Conservation (phyloP, 1,140 invertebrate genomes). For the Drosophila tsacasi region DNA sequence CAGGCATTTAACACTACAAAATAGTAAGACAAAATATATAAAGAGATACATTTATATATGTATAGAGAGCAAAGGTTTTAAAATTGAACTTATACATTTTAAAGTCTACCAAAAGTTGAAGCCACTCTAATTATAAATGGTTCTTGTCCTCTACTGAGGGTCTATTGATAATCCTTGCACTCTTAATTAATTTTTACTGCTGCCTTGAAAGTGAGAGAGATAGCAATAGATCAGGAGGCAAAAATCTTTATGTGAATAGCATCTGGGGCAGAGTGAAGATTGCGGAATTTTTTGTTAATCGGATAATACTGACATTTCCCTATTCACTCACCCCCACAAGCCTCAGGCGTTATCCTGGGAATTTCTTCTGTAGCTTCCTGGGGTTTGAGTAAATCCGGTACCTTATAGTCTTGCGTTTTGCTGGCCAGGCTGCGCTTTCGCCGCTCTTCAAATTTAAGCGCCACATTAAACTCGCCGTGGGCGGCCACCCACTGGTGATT, state of each 20-base stretch:
- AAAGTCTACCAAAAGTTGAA: background rate
- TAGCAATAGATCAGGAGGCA: background rate
- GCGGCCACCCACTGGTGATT: constrained; percentile 53
- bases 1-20: background rate
- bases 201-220: constrained; percentile 8
- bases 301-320: background rate
- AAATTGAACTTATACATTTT: background rate
- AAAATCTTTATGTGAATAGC: background rate
- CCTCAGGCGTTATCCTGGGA: background rate
- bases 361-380: background rate
- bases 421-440: constrained; percentile 47
- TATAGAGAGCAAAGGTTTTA: background rate
- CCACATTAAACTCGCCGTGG: constrained; percentile 65
- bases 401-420: background rate
- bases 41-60: background rate
- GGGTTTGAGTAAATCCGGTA: background rate
- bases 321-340: constrained; percentile 1
- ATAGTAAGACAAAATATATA: background rate
- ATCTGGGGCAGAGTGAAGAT: background rate
- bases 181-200: background rate
- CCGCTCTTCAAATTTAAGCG: constrained; percentile 61
- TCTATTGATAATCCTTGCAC: background rate
- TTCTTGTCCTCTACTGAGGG: background rate
- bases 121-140: background rate
- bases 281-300: background rate